Conservation (phyloP, 2,797 vertebrate species). For the Notamacropus eugenii region DNA sequence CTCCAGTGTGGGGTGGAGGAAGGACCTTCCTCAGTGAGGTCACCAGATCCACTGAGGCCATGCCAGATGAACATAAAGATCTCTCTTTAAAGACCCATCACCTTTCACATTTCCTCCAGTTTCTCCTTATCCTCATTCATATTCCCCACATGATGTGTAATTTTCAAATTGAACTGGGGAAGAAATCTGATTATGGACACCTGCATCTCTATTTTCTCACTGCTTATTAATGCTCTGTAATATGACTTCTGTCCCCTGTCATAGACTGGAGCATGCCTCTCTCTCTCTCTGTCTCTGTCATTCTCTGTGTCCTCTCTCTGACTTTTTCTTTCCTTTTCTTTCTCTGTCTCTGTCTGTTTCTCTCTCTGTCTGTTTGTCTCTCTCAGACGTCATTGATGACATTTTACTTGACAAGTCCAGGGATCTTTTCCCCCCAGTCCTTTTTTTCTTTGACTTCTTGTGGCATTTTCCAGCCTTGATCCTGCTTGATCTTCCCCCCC, state of each 20-base stretch:
- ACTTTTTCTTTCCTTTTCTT: too few relatives aligned
- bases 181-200: background rate
- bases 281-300: too few relatives aligned
- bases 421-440: background rate
- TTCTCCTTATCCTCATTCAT: background rate
- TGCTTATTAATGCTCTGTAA: background rate
- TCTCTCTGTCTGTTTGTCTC: too few relatives aligned
- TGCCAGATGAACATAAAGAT: background rate
- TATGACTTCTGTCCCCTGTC: background rate
- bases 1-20: background rate
- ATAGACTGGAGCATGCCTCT: background rate
- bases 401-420: background rate
- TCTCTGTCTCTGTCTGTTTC: too few relatives aligned
- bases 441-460: background rate
- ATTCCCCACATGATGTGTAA: background rate
- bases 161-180: background rate
- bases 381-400: background rate
- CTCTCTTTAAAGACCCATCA: background rate
- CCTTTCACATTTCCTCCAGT: background rate
- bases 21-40: background rate
- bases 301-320: too few relatives aligned
- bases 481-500: too few relatives aligned
- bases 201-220: background rate
- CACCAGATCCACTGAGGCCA: background rate
- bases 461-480: too few relatives aligned